These are phyloP conservation scores for Tenthredo amoena DNA, from an alignment of 2,888 invertebrate species.

Conservation along the genomic window DNA sequence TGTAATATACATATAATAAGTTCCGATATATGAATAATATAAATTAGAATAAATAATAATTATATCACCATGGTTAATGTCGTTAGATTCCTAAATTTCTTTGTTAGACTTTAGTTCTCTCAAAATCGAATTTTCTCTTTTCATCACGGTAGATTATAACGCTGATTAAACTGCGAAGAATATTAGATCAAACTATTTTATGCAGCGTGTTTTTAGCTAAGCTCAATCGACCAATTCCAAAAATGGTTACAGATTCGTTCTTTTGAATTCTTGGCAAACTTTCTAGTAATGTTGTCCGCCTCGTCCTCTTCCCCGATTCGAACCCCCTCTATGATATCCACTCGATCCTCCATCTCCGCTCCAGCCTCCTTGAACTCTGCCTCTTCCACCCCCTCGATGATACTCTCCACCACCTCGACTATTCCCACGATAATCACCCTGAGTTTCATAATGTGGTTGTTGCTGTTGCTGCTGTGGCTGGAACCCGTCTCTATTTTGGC, in stretches of 20 bases:
- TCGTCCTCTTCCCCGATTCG: conserved; percentile 56
- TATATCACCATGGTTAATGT: not conserved
- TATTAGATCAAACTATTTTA: not conserved
- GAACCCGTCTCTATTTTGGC: conserved; percentile 63
- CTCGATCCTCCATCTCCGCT: conserved; percentile 67
- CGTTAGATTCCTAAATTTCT: not conserved
- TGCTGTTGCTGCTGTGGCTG: conserved; percentile 49
- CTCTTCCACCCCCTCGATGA: conserved; percentile 67
- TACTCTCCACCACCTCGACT: conserved; percentile 61
- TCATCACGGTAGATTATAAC: not conserved
- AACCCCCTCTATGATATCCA: conserved; percentile 60
- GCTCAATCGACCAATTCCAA: not conserved
- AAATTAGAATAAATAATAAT: conserved; percentile 39
- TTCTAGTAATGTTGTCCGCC: conserved; percentile 34
- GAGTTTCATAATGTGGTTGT: conserved; percentile 46
- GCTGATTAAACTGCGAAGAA: not conserved
- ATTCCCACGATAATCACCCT: conserved; percentile 55
- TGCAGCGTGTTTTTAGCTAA: not conserved
- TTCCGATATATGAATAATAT: not conserved
- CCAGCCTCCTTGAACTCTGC: conserved; percentile 77
- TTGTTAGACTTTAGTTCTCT: not conserved
- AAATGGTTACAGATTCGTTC: not conserved
- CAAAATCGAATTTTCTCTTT: not conserved
- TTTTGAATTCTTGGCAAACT: not conserved
- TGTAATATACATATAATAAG: conserved; percentile 1